Evolutionary conservation across 2,113 vertebrate species (phyloP).

Genomic region (Thalassoma bifasciatum): DNA sequence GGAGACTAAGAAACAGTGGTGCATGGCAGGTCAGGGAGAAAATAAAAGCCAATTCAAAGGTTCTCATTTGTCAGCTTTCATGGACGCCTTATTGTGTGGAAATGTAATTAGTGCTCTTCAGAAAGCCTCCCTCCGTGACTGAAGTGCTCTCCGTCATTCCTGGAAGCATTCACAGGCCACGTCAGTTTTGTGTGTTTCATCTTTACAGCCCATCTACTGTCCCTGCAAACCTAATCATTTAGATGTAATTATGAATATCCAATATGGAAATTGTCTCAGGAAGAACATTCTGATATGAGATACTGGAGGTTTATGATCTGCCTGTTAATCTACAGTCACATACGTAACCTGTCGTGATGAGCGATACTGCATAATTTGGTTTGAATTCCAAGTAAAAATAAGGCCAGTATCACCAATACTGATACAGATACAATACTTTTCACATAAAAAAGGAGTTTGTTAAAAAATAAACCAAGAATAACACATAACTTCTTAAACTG

Average conservation of each 20-base stretch:
- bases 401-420: too few relatives aligned
- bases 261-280: constrained; percentile 31
- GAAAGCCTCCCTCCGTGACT: too few relatives aligned
- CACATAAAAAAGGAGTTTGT: too few relatives aligned
- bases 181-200: constrained; percentile 39
- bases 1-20: constrained; percentile 58
- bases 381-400: too few relatives aligned
- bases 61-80: constrained; percentile 51
- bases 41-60: constrained; percentile 62
- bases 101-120: constrained; percentile 58
- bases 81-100: constrained; percentile 43
- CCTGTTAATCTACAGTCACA: not conserved
- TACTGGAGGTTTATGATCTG: constrained; percentile 31
- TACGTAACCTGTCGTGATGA: too few relatives aligned
- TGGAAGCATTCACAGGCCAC: not conserved
- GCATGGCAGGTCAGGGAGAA: constrained; percentile 51
- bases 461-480: too few relatives aligned
- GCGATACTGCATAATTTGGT: too few relatives aligned
- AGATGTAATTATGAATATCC: constrained; percentile 42
- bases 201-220: too few relatives aligned
- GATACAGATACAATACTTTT: too few relatives aligned
- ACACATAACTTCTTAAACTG: too few relatives aligned
- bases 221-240: constrained; percentile 36
- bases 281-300: constrained; percentile 14
- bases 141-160: constrained; percentile 27